Base-by-base conservation (phyloP, 2,888 invertebrate species). In the Pollenia amentaria region DNA sequence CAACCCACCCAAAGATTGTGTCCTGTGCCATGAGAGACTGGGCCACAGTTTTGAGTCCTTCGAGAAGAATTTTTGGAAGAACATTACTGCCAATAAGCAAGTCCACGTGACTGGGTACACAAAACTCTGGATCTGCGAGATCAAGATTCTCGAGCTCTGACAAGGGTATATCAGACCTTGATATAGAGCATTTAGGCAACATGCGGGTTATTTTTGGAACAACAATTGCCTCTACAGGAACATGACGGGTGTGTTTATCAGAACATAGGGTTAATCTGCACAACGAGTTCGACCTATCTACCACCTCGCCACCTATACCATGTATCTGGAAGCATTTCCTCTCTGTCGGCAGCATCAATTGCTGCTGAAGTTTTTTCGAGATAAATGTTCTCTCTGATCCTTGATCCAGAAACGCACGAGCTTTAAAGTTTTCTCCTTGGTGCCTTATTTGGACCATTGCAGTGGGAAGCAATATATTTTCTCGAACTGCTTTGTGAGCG, bases 81-180 rank as follows among this genome's bases (percentile, higher is more conserved):
- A 84, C 3, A 67, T 84, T 72, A 48, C 83, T 72, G 7, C 84
- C 83, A 10, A 72, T 29, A 0, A 83, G 44, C 12, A 83, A 46
- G 10, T 84, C 84, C 0, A 84, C 48, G 12, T 16, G 65, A 6
- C 46, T 38, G 1, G 69, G 46, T 3, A 10, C 11, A 16, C 69
- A 3, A 40, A 79, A 84, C 10, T 65, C 18, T 1, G 84, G 80
- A 11, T 85, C 73, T 1, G 73, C 79, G 3, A 78, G 38, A 9
- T 42, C 44, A 3, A 70, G 29, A 62, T 62, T 42, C 16, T 10
- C n/a, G 6, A 78, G 12, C 2, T 29, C 40, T 3, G 44, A 44
- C 10, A 1, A 60, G 11, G 7, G 38, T 8, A 29, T 9, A 14
- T 60, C n/a, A 0, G 38, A 21, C 16, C 4, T 42, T 0, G 64